These are phyloP conservation scores for Aleiodes sp. DNA, from an alignment of 1,140 invertebrate genomes.

Conservation along the genomic window DNA sequence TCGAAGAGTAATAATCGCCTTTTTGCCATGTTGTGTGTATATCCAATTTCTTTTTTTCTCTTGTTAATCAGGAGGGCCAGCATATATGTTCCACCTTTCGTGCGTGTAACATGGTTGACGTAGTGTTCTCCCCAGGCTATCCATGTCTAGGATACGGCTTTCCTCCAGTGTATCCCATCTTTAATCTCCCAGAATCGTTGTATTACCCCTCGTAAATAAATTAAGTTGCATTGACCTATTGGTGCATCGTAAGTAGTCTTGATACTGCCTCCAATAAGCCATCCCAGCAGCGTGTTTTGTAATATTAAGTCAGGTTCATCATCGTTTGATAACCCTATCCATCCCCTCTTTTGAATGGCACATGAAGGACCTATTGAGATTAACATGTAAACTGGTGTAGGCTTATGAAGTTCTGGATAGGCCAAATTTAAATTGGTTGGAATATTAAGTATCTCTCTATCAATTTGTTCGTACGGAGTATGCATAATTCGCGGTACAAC, in stretches of 20 bases:
- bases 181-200: constrained; percentile 40
- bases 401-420: constrained; percentile 51
- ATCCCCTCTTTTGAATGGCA: constrained; percentile 43
- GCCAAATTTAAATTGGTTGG: constrained; percentile 39
- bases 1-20: constrained; percentile 43
- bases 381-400: constrained; percentile 47
- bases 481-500: constrained; percentile 30
- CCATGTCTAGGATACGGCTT: not conserved
- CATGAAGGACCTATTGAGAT: constrained; percentile 51
- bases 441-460: constrained; percentile 4
- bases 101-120: constrained; percentile 21
- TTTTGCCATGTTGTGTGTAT: constrained; percentile 42
- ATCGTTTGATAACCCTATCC: constrained; percentile 20
- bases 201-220: constrained; percentile 16
- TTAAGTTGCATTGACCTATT: not conserved
- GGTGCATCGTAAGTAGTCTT: not conserved
- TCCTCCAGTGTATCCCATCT: not conserved
- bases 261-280: constrained; percentile 31
- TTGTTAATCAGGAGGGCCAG: constrained; percentile 45
- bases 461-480: not conserved
- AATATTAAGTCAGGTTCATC: constrained; percentile 8
- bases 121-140: constrained; percentile 33
- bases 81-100: constrained; percentile 46
- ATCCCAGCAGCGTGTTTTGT: constrained; percentile 38
- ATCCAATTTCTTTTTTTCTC: constrained; percentile 38